Evolutionary conservation across 2,888 invertebrate species (phyloP), one percentile per base, ranked within the genome.

Genomic region (Furcula furcula): DNA sequence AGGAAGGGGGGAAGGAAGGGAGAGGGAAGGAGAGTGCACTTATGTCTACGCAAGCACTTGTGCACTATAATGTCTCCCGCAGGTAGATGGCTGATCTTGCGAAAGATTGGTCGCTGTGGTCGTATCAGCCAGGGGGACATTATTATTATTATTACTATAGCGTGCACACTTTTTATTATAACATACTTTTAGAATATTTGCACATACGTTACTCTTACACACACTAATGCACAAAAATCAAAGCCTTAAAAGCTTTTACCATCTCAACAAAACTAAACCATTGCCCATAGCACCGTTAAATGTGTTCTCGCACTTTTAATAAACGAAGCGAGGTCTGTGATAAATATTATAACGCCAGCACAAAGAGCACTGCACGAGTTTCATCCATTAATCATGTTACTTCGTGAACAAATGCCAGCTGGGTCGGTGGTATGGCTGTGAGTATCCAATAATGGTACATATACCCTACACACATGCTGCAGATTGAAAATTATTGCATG

Each of bases 361-460:
- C 76, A 69, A 65, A 70, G 64, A 65, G 71, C 63, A 65, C 51
- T 64, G 70, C 57, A 64, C 59, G 65, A 72, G 68, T 74, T 69
- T 49, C 48, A 51, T 46, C 66, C 69, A 78, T 78, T 76, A 76
- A 77, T 78, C 78, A 77, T 70, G 55, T 68, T 72, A 76, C 76
- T 77, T 76, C 50, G 41, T 49, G 60, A 70, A 75, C 72, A 72
- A 71, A 71, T 71, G 64, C 64, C 75, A 66, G 70, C 59, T 73
- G 71, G 55, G 57, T 26, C 12, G 12, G 53, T 34, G 49, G 65
- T 68, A 59, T 76, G 74, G 54, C 61, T 60, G 57, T 59, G 57
- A 55, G 51, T 54, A 49, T 55, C 62, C 60, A 55, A 65, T 65
- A 72, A 70, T 56, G 61, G 61, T 51, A 48, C 46, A 56, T 46